Percentiles rank a stretch among this genome's conserved stretches.
These are phyloP conservation scores for Atherix ibis DNA, from an alignment of 2,888 invertebrate species.

Conservation along the genomic window DNA sequence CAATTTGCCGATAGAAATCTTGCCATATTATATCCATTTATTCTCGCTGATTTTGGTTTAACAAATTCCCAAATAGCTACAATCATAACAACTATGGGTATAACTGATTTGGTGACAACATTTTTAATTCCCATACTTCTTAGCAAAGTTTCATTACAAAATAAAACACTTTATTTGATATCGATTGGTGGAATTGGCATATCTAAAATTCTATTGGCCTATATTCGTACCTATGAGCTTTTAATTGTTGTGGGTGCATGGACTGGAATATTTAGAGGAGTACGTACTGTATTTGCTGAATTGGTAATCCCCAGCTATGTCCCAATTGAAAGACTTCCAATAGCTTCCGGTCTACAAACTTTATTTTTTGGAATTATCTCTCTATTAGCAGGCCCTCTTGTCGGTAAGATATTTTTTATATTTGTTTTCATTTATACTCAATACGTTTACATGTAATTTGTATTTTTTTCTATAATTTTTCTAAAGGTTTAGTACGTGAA, in stretches of 20 bases:
- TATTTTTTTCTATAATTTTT: no score
- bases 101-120: slow-evolving; percentile 41
- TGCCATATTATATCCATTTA: slow-evolving; percentile 47
- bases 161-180: slow-evolving; percentile 40
- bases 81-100: slow-evolving; percentile 46
- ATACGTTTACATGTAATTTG: no score
- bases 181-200: slow-evolving; percentile 43
- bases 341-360: slow-evolving; percentile 45
- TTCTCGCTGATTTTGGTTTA: slow-evolving; percentile 43
- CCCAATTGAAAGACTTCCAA: slow-evolving; percentile 43
- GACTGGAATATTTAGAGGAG: slow-evolving; percentile 46
- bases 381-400: slow-evolving; percentile 38
- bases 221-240: slow-evolving; percentile 35
- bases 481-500: no score
- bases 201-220: slow-evolving; percentile 37
- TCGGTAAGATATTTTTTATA: slow-evolving; percentile 34
- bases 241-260: slow-evolving; percentile 39
- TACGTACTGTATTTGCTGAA: slow-evolving; percentile 49
- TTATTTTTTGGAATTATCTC: slow-evolving; percentile 43
- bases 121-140: slow-evolving; percentile 47
- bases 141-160: slow-evolving; percentile 34
- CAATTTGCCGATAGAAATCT: slow-evolving; percentile 46
- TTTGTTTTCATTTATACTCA: background rate
- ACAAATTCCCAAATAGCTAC: slow-evolving; percentile 36
- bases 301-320: slow-evolving; percentile 48